Percentiles rank a stretch among this genome's conserved stretches.
phyloP scores from a whole-genome alignment of 2,113 vertebrate species.

The Octodon degus region DNA sequence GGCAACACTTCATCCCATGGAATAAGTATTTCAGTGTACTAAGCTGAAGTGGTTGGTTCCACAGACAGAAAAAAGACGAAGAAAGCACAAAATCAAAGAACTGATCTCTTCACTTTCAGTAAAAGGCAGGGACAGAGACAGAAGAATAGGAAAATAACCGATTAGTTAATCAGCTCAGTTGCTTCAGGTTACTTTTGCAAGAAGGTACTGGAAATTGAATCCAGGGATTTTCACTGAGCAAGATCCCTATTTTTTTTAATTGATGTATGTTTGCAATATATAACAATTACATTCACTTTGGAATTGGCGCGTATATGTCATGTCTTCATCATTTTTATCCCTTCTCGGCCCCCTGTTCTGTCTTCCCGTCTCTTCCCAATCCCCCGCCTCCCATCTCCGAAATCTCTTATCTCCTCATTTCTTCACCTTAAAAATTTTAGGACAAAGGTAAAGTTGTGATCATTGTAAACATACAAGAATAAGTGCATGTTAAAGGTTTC shows the following conservation, averaged over 20 bases:
- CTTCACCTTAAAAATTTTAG: neutral
- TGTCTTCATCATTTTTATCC: neutral
- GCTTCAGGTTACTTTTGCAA: neutral
- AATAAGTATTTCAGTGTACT: neutral
- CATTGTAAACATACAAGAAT: neutral
- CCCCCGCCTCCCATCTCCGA: neutral
- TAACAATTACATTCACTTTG: neutral
- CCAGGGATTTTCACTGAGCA: neutral
- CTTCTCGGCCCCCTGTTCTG: neutral
- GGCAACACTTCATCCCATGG: neutral
- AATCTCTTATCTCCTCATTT: neutral
- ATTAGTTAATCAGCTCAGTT: neutral
- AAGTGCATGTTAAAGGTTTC: neutral
- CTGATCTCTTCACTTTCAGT: neutral
- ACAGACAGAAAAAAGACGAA: neutral
- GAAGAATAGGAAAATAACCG: neutral
- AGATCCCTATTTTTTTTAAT: neutral
- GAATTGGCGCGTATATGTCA: neutral
- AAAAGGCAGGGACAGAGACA: neutral
- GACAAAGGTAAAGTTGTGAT: neutral
- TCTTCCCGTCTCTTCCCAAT: neutral
- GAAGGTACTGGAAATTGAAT: neutral
- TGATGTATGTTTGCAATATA: neutral
- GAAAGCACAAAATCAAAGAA: neutral
- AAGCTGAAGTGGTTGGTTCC: neutral